phyloP scores from a whole-genome alignment of 1,140 invertebrate species.

The Drosophila sturtevanti region DNA sequence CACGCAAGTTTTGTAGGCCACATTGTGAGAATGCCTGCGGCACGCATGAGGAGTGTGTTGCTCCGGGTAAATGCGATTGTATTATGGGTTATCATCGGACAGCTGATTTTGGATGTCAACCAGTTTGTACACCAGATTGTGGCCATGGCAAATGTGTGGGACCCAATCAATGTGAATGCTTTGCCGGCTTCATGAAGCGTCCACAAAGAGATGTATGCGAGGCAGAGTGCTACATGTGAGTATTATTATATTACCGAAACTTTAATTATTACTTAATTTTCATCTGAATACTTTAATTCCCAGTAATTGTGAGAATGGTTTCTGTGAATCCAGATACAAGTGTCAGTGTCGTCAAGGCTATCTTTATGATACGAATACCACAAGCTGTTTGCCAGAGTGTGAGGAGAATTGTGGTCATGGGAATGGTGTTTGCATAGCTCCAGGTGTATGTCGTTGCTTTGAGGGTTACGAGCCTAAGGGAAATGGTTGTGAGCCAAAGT shows the following conservation, averaged over 20 bases:
- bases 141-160: constrained; percentile 84
- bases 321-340: constrained; percentile 84
- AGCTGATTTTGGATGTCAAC: constrained; percentile 68
- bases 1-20: constrained; percentile 84
- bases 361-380: constrained; percentile 82
- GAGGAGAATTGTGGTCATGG: constrained; percentile 76
- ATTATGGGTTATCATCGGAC: constrained; percentile 84
- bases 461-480: constrained; percentile 83
- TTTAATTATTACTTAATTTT: neutral
- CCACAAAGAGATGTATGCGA: constrained; percentile 71
- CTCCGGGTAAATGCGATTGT: constrained; percentile 85
- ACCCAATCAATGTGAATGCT: constrained; percentile 86
- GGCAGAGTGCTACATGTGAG: constrained; percentile 75
- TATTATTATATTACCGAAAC: neutral
- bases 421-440: constrained; percentile 83
- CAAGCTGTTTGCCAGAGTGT: constrained; percentile 74
- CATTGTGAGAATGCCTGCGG: constrained; percentile 59
- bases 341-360: constrained; percentile 86
- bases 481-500: constrained; percentile 63
- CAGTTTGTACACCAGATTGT: constrained; percentile 83
- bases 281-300: neutral
- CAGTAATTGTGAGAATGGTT: constrained; percentile 84
- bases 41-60: constrained; percentile 83
- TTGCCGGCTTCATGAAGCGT: constrained; percentile 80
- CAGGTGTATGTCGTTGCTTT: constrained; percentile 85